Evolutionary conservation across 1,140 invertebrate genomes (phyloP), one percentile per base, ranked within the genome.

Genomic region (Drosophila arizonae): DNA sequence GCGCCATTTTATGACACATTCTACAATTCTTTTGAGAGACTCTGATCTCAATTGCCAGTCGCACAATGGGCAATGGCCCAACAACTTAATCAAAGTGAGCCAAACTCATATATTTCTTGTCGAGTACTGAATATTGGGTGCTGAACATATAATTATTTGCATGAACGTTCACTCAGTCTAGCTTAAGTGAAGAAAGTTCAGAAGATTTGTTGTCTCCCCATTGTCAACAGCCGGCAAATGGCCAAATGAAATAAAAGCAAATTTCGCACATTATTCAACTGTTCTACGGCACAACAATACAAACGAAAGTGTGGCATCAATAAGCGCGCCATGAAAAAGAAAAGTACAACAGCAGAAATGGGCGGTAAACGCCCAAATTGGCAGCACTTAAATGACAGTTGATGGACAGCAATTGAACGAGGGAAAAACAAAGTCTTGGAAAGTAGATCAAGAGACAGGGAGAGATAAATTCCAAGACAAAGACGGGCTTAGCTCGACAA

Each of bases 261-360:
- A 70, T 75, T 71, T 75, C 68, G 55, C 67, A 75, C 72, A 72
- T 75, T 75, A 75, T 75, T 75, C 56, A 75, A 75, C 67, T 64
- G 72, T 72, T 71, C 55, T 61, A 41, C 9, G 0, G 61, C 48
- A 71, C 56, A 71, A 71, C 56, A 71, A 69, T 69, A 50, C 72
- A 64, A 75, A 75, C 60, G 72, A 75, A 75, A 75, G 72, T 71
- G 67, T 60, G 67, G 54, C 72, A 70, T 70, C 67, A 70, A 70
- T 64, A 24, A 3, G 21, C 6, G n/a, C 6, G 39, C n/a, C 21
- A 51, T 45, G 28, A 13, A 62, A 57, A 51, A 45, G 28, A 70
- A 33, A 51, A 60, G 28, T 51, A 55, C 51, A 48, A 28, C 21
- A 21, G 15, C 48, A 21, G n/a, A 69, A 64, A 51, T 39, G 43